A percentile compares a stretch with the other conserved stretches of the same genome.
Conservation (phyloP, 2,797 vertebrate species). For the Zalophus californianus region DNA sequence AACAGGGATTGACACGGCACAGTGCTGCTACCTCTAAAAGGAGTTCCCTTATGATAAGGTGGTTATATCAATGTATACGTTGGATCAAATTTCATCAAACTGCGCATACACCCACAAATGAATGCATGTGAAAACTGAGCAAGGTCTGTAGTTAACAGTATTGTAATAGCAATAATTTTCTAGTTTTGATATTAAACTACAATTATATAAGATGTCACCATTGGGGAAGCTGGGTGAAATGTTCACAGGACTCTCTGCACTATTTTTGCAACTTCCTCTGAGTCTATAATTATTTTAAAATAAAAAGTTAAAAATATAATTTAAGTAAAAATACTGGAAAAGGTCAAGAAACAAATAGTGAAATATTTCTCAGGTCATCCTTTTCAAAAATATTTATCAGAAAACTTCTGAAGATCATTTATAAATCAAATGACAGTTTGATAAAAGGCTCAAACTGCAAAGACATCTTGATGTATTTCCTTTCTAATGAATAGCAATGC, state of each 20-base stretch:
- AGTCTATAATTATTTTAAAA: conserved; percentile 21
- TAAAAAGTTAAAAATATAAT: conserved; percentile 15
- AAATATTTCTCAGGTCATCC: neutral
- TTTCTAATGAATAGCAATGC: neutral
- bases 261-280: conserved; percentile 1
- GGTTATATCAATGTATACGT: neutral
- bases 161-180: neutral
- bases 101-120: neutral
- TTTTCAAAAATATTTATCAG: conserved; percentile 27
- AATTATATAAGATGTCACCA: neutral
- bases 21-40: neutral
- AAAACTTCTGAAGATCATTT: conserved; percentile 9
- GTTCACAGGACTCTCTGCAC: neutral
- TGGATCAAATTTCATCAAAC: neutral
- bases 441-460: neutral
- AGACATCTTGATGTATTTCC: neutral
- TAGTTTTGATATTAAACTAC: neutral
- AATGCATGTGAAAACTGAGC: neutral
- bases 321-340: neutral
- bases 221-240: neutral
- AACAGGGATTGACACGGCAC: neutral
- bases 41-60: neutral
- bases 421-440: conserved; percentile 10
- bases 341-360: neutral
- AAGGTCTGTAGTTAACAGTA: neutral